A percentile compares a stretch with the other conserved stretches of the same genome.
Evolutionary conservation across 92 coral and sea anemone species (phyloP).

Genomic region (Umimayanthus kanabou): DNA sequence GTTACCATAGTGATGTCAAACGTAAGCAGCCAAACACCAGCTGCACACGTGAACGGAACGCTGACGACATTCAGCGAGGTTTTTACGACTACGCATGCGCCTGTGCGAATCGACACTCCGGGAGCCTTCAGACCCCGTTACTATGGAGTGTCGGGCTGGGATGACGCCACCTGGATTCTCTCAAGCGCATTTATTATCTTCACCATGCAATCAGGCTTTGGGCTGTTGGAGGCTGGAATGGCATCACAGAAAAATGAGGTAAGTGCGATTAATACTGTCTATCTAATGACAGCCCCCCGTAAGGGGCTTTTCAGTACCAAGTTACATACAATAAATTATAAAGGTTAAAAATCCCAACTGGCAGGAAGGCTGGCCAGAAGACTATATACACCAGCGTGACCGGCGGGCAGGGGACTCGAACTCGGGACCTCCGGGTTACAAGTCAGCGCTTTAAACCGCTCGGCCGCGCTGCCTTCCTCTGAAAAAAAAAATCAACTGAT

Average conservation of each 20-base stretch:
- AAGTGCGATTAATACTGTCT: neutral
- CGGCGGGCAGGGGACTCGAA: no score
- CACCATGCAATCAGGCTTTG: slow-evolving; percentile 75
- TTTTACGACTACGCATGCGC: slow-evolving; percentile 21
- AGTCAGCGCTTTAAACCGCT: no score
- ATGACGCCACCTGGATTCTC: slow-evolving; percentile 70
- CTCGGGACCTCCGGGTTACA: no score
- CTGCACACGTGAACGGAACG: neutral
- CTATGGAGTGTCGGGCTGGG: slow-evolving; percentile 59
- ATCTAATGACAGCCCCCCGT: no score
- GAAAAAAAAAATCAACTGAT: no score
- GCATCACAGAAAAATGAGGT: slow-evolving; percentile 40
- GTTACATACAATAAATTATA: no score
- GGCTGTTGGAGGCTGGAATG: slow-evolving; percentile 59
- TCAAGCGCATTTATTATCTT: slow-evolving; percentile 65
- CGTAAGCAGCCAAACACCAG: slow-evolving; percentile 6
- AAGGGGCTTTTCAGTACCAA: no score
- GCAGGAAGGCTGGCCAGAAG: no score
- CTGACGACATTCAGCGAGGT: neutral
- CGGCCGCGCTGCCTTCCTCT: no score
- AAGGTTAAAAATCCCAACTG: no score
- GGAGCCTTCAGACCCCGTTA: slow-evolving; percentile 28
- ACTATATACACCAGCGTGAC: no score
- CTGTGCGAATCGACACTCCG: neutral
- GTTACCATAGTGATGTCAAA: slow-evolving; percentile 33